Evolutionary conservation across 1,140 invertebrate genomes (phyloP).

Genomic region (Drosophila trapezifrons): DNA sequence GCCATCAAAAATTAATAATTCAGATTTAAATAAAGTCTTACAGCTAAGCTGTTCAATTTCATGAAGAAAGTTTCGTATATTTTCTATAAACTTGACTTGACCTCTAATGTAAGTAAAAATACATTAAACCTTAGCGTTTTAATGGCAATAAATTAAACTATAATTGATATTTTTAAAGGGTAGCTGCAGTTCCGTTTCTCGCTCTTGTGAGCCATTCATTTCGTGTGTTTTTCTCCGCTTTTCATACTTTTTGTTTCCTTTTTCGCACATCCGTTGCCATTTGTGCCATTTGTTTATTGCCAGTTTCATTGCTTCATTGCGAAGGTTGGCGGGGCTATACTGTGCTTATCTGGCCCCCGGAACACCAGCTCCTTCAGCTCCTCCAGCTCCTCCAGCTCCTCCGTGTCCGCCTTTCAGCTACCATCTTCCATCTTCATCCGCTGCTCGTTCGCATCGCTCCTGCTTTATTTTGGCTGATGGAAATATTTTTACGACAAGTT

Average conservation of each 20-base stretch:
- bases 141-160: too few species aligned
- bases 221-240: constrained; percentile 15
- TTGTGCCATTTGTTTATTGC: constrained; percentile 78
- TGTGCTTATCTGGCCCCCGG: constrained; percentile 36
- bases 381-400: not conserved
- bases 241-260: constrained; percentile 17
- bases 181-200: constrained; percentile 14
- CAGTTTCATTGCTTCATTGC: constrained; percentile 78
- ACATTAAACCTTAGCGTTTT: too few species aligned
- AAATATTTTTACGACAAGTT: constrained; percentile 83
- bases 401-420: not conserved
- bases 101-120: too few species aligned
- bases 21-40: not conserved
- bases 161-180: not conserved
- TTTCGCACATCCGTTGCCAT: constrained; percentile 54
- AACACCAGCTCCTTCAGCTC: not conserved
- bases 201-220: constrained; percentile 25
- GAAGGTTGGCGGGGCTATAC: constrained; percentile 27
- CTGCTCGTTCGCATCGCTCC: constrained; percentile 22
- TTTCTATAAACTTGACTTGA: too few species aligned
- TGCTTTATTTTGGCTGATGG: constrained; percentile 66
- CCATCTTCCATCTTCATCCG: constrained; percentile 54
- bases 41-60: too few species aligned
- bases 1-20: too few species aligned
- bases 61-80: too few species aligned